phyloP scores from a whole-genome alignment of 2,113 vertebrate genomes.

The Eolophus roseicapilla region DNA sequence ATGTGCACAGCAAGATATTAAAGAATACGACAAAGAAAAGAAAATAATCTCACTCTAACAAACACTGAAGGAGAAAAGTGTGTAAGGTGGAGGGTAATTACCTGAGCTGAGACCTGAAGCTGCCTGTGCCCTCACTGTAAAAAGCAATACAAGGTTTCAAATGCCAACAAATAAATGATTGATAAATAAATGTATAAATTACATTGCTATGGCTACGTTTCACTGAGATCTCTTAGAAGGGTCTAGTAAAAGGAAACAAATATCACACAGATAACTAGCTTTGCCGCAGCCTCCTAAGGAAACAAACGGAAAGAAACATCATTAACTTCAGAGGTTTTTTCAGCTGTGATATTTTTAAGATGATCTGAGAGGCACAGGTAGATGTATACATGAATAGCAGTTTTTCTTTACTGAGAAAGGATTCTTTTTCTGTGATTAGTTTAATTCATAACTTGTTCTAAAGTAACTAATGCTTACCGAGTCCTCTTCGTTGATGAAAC shows the following conservation, averaged over 20 bases:
- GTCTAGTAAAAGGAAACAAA: background rate
- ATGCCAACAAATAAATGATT: background rate
- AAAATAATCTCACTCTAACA: background rate
- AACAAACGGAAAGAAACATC: background rate
- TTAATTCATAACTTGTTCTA: background rate
- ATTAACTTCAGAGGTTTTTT: background rate
- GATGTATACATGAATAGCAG: background rate
- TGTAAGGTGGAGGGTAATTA: background rate
- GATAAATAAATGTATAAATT: background rate
- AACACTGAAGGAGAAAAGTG: background rate
- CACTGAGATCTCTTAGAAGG: background rate
- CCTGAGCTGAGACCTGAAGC: background rate
- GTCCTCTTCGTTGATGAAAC: background rate
- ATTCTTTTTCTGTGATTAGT: background rate
- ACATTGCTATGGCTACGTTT: background rate
- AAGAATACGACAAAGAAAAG: background rate
- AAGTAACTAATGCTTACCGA: background rate
- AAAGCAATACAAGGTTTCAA: background rate
- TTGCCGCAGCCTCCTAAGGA: background rate
- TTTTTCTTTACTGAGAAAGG: background rate
- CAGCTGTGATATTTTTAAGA: background rate
- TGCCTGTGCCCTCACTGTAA: background rate
- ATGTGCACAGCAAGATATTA: constrained; percentile 1
- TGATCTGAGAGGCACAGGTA: background rate
- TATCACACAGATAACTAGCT: background rate